Base-by-base conservation (phyloP, 2,797 vertebrate genomes). In the Picus viridis region DNA sequence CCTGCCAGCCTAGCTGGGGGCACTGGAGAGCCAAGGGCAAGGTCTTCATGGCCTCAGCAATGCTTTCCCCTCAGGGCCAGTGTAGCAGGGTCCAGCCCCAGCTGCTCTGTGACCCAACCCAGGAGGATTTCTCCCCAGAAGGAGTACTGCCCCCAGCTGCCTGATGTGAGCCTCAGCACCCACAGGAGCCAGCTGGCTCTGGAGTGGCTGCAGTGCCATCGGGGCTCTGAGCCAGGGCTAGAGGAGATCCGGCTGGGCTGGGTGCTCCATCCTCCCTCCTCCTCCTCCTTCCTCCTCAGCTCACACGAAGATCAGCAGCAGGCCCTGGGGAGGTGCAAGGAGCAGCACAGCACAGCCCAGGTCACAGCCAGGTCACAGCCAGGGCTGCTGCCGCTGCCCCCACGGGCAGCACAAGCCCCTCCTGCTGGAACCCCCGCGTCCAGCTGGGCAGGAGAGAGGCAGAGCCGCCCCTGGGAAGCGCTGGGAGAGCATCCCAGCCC, bases 261-360 rank as follows among this genome's bases (percentile, higher is more conserved):
- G 12, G 22, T 6, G 34, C 10, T 61, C 29, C 45, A 2, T 84
- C 51, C 83, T 36, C 34, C 41, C 15, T 30, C 63, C 20, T 39
- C 34, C 26, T 23, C 63, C 51, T 75, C 20, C 2, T 6, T 3
- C 1, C 36, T 67, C 6, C 53, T 30, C 53, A 9, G 90, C 43
- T 97, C 93, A 97, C 56, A 92, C 10, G 0, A 45, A 3, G 13
- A 95, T 47, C 59, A 59, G 1, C 1, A 96, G 22, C 87, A 92
- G 6, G 5, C 88, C 93, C 96, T 97, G 92, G 7, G 51, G 74
- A 41, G 57, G 61, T 4, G 32, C 72, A 67, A 36, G 67, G 54
- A 86, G n/a, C 1, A 39, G 39, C 39, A 39, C 11, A 3, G 68
- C 49, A 57, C 11, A 23, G 2, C 59, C 15, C 10, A 0, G 0